Conservation (phyloP, 1,140 invertebrate species). For the Rhopalosiphum maidis region DNA sequence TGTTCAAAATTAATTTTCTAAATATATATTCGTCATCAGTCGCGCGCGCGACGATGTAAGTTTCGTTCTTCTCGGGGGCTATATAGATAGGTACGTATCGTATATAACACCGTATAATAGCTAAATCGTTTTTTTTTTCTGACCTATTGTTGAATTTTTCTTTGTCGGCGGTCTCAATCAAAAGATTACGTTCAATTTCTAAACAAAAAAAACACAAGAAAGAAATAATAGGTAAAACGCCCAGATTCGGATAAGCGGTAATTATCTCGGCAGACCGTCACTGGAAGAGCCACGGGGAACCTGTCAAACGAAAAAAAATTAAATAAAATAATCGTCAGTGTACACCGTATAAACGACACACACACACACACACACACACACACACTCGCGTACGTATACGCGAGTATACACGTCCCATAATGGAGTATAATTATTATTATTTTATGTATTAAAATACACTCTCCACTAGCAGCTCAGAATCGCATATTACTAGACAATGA, state of each 20-base stretch:
- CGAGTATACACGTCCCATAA: background rate
- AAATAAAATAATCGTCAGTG: slow-evolving; percentile 3
- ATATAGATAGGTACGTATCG: background rate
- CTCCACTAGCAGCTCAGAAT: background rate
- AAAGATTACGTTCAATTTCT: background rate
- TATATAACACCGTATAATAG: background rate
- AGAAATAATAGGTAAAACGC: slow-evolving; percentile 8
- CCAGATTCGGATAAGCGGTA: slow-evolving; percentile 5
- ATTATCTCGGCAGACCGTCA: slow-evolving; percentile 4
- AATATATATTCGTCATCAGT: background rate
- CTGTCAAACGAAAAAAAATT: background rate
- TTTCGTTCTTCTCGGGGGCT: background rate
- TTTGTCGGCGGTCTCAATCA: slow-evolving; percentile 6
- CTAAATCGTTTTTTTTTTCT: background rate
- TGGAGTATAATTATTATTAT: slow-evolving; percentile 3
- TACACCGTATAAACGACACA: background rate
- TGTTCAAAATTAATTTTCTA: background rate
- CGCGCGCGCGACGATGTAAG: background rate
- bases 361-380: background rate
- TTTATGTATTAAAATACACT: background rate
- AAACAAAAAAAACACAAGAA: background rate
- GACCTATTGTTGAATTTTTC: slow-evolving; percentile 5
- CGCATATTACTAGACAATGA: background rate
- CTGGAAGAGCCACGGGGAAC: background rate
- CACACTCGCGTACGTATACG: too few relatives aligned